Conservation (phyloP, 2,113 vertebrate genomes). For the Phaethon lepturus region DNA sequence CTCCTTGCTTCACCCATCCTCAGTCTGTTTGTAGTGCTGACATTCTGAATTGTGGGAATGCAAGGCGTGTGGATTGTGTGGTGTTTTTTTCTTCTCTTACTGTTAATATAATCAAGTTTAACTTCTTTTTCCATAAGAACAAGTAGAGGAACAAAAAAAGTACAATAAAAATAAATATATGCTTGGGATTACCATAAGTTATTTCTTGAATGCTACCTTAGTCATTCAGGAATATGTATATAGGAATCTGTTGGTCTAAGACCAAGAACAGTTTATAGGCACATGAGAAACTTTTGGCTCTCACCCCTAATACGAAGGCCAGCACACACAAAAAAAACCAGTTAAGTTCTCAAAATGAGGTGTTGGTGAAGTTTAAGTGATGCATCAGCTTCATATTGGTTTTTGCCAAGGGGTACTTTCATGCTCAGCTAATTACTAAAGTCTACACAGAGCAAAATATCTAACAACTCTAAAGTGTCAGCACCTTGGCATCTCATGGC, state of each 20-base stretch:
- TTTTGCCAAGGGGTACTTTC: not conserved
- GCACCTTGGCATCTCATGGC: not conserved
- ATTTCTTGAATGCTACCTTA: not conserved
- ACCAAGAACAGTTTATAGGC: not conserved
- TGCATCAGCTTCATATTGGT: not conserved
- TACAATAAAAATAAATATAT: not conserved
- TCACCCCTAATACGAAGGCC: not conserved
- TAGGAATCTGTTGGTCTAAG: not conserved
- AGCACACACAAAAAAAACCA: not conserved
- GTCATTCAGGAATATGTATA: not conserved
- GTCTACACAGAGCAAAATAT: not conserved
- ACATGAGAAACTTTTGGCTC: not conserved
- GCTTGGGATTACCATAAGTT: not conserved
- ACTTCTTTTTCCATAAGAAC: too few species aligned
- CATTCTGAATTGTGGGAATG: not conserved
- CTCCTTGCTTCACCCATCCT: not conserved
- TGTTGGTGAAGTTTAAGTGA: not conserved
- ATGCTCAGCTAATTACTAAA: not conserved
- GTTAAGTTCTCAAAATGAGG: not conserved
- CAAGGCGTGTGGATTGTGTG: accelerated
- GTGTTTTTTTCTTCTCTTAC: not conserved
- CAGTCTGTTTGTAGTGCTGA: not conserved
- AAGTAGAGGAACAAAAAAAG: not conserved
- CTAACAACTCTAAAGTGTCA: not conserved
- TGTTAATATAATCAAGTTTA: not conserved